These are phyloP conservation scores for Ceratotherium simum DNA, from an alignment of 2,113 vertebrate species.

Conservation along the genomic window DNA sequence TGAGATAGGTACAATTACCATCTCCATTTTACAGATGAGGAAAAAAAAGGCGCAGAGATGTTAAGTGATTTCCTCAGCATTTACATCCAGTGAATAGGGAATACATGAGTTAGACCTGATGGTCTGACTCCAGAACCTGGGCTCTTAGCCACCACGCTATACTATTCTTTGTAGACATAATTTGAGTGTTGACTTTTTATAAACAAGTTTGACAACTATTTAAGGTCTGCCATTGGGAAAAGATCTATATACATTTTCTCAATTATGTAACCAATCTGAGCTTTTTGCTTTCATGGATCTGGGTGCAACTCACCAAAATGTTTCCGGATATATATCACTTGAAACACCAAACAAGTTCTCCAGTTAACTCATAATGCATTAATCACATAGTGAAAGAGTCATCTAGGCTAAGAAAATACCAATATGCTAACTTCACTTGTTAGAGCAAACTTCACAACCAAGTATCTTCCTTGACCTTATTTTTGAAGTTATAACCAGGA, in stretches of 20 bases:
- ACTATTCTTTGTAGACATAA: neutral
- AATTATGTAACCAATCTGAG: neutral
- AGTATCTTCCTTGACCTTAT: neutral
- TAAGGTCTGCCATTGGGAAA: slow-evolving; percentile 6
- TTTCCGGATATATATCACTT: slow-evolving; percentile 16
- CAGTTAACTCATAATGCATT: neutral
- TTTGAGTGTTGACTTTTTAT: neutral
- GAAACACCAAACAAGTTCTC: slow-evolving; percentile 28
- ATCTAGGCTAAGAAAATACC: neutral
- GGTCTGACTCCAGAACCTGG: neutral
- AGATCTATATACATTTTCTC: neutral
- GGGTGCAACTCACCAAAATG: neutral
- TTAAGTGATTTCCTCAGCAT: neutral
- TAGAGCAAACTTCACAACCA: slow-evolving; percentile 1
- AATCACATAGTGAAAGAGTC: neutral
- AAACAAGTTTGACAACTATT: neutral
- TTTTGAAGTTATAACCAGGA: neutral
- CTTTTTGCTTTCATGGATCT: slow-evolving; percentile 36
- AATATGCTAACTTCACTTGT: slow-evolving; percentile 11
- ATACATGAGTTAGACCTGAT: neutral
- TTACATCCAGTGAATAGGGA: neutral
- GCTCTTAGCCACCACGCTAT: neutral
- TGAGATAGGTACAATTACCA: neutral
- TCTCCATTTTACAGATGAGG: neutral
- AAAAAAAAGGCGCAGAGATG: neutral